Evolutionary conservation across 2,113 vertebrate genomes (phyloP).

Genomic region (Ammodramus savannarum): DNA sequence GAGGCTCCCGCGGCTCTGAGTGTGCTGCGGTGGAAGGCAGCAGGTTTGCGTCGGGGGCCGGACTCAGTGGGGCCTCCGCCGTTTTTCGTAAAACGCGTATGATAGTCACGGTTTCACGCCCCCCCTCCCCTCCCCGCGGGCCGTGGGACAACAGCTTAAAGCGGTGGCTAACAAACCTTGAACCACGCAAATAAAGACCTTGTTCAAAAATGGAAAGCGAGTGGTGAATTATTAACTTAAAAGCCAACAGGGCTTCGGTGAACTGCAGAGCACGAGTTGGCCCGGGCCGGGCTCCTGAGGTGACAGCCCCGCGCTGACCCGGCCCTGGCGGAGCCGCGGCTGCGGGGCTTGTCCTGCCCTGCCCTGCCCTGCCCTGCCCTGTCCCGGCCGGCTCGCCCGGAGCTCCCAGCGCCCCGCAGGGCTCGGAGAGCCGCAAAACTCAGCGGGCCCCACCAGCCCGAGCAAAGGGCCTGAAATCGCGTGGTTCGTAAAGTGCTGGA

Average conservation of each 20-base stretch:
- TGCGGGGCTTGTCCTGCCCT: neutral
- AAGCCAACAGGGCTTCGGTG: neutral
- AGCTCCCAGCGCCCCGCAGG: fast-evolving
- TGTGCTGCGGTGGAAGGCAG: fast-evolving
- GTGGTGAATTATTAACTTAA: slow-evolving; percentile 35
- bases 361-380: too few relatives aligned
- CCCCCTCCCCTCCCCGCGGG: neutral
- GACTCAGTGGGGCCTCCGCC: fast-evolving
- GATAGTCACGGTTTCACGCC: fast-evolving
- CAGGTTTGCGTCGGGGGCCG: fast-evolving
- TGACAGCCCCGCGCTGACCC: fast-evolving
- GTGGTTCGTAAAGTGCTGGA: fast-evolving
- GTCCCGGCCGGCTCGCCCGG: fast-evolving
- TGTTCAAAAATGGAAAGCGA: neutral
- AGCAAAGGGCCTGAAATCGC: neutral
- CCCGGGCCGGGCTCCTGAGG: fast-evolving
- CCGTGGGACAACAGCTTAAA: neutral
- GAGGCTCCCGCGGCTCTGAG: fast-evolving
- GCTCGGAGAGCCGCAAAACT: fast-evolving
- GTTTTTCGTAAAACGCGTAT: fast-evolving
- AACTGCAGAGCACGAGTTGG: fast-evolving
- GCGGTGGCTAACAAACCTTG: neutral
- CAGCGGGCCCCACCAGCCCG: fast-evolving
- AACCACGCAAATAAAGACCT: neutral
- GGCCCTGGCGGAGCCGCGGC: fast-evolving